Base-by-base conservation (phyloP, 2,797 vertebrate species). In the Lerista edwardsae region DNA sequence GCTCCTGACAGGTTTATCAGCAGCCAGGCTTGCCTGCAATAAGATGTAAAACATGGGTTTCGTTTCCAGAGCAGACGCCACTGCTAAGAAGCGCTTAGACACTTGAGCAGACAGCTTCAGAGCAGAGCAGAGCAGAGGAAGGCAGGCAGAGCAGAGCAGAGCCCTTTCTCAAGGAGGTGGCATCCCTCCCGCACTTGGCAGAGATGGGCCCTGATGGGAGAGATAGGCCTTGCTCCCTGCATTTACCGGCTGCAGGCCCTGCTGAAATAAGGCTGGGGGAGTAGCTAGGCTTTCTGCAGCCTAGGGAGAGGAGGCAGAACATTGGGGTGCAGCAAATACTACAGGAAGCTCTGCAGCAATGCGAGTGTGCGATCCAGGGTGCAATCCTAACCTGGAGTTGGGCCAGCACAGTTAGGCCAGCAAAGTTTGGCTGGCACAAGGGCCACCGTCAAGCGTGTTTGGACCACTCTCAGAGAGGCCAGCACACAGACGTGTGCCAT, bases 1-100 rank as follows among this genome's bases (percentile, higher is more conserved):
- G 73, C 80, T 87, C 86, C 84, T 91, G 86, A 93, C 86, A 92
- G 91, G 84, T 91, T 93, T 90, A 92, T 92, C 89, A 89, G 89
- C 88, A 90, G 79, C 80, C 2, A 0, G 72, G 72, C 55, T 69
- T 86, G 75, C 79, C 73, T 59, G 84, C 82, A 84, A 76, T 80
- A 74, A 92, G 87, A 91, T 86, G 80, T 90, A 88, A 93, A 92
- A 92, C 88, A 91, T 1, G 3, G 29, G 67, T 89, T 90, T 91
- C 87, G 31, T 90, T 94, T 92, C 90, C 83, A 76, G 82, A 89
- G 86, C 77, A 82, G 93, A 88, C 83, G 47, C 74, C 83, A 62
- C 85, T 79, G 65, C 69, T 89, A 85, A 92, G 83, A 91, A 67
- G 67, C 84, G 85, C 69, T 86, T 82, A 80, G 77, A 83, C 85